A percentile compares a stretch with the other conserved stretches of the same genome.
Evolutionary conservation across 2,888 invertebrate species (phyloP).

Genomic region (Drosophila cracens): DNA sequence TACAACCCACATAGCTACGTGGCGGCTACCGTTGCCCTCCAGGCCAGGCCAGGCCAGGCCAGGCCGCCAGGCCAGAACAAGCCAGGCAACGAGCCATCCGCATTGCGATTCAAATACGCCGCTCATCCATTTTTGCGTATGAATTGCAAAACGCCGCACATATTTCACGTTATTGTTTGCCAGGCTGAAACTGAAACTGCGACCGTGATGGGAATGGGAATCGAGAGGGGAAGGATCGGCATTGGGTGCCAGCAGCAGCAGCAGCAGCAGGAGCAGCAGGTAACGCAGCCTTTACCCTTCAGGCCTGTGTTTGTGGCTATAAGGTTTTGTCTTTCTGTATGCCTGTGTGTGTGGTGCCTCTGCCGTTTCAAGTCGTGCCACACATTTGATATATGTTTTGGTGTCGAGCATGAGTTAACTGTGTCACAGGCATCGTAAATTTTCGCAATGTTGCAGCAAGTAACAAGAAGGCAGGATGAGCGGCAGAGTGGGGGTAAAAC

Average conservation of each 20-base stretch:
- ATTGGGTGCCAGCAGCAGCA: conserved; percentile 18
- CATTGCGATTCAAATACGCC: conserved; percentile 67
- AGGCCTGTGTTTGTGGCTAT: conserved; percentile 22
- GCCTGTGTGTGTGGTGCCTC: conserved; percentile 4
- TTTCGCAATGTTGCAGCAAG: conserved; percentile 66
- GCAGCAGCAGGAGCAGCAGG: conserved; percentile 60
- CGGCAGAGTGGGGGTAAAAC: background rate
- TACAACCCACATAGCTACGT: conserved; percentile 13
- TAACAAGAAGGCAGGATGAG: background rate
- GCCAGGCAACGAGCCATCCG: conserved; percentile 24
- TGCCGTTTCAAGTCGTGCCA: conserved; percentile 74
- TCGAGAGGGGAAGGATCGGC: conserved; percentile 12
- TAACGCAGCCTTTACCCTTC: conserved; percentile 62
- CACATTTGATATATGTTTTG: conserved; percentile 79
- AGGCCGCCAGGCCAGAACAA: conserved; percentile 1
- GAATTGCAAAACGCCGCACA: conserved; percentile 80
- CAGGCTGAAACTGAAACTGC: conserved; percentile 44
- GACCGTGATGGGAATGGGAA: background rate
- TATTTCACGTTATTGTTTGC: conserved; percentile 78
- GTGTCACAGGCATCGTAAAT: conserved; percentile 80
- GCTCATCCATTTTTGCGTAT: conserved; percentile 79
- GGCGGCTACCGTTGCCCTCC: conserved; percentile 45
- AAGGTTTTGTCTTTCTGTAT: conserved; percentile 9
- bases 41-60: background rate
- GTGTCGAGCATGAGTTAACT: conserved; percentile 80